phyloP scores from a whole-genome alignment of 2,888 invertebrate genomes.

The Yponomeuta cagnagella region DNA sequence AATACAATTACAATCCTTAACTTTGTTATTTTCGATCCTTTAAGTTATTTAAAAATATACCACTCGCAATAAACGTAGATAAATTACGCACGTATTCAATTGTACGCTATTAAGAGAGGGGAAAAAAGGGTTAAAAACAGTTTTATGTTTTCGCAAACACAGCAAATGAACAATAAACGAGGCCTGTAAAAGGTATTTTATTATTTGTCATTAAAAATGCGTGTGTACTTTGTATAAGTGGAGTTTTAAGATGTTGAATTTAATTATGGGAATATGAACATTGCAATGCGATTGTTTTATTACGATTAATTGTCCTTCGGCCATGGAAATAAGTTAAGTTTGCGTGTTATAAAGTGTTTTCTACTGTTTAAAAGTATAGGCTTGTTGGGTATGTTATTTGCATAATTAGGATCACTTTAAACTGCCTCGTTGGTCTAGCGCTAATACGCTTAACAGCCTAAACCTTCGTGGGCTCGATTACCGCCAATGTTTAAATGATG shows the following conservation, averaged over 20 bases:
- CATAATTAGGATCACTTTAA: no score
- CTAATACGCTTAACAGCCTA: no score
- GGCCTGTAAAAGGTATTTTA: not conserved
- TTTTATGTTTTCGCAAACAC: not conserved
- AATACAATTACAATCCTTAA: no score
- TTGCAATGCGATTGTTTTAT: not conserved
- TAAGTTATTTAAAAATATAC: not conserved
- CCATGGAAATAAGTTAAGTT: no score
- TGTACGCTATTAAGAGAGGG: not conserved
- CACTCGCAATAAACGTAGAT: not conserved
- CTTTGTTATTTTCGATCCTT: no score
- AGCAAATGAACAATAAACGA: not conserved
- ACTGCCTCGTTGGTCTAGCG: no score
- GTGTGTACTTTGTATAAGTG: not conserved
- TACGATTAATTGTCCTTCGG: not conserved
- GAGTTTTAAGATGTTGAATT: not conserved
- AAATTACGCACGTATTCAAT: not conserved
- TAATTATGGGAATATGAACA: not conserved
- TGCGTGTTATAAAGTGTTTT: no score
- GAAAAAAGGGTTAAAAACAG: not conserved
- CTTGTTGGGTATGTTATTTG: no score
- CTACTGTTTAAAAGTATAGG: no score
- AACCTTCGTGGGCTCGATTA: no score
- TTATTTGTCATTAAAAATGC: constrained; percentile 1
- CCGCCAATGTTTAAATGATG: no score